phyloP scores from a whole-genome alignment of 2,888 invertebrate genomes.

The Sphecodes monilicornis region DNA sequence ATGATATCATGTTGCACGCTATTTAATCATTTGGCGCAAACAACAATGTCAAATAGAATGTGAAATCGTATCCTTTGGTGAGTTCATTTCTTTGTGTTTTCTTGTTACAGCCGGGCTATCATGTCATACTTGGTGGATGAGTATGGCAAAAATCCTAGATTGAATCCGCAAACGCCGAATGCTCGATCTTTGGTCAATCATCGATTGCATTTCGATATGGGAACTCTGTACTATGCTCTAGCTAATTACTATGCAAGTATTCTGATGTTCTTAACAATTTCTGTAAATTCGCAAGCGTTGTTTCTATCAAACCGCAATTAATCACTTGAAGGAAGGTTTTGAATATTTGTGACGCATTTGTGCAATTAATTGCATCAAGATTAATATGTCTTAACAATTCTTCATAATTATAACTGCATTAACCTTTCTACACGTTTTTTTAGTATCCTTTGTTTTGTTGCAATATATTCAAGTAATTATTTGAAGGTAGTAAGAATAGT shows the following conservation, averaged over 20 bases:
- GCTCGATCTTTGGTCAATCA: slow-evolving; percentile 84
- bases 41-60: neutral
- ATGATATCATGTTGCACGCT: neutral
- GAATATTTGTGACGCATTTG: neutral
- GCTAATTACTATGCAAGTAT: slow-evolving; percentile 85
- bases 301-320: neutral
- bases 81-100: neutral
- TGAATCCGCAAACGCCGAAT: slow-evolving; percentile 83
- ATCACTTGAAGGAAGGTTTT: neutral
- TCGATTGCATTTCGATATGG: slow-evolving; percentile 83
- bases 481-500: no score
- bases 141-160: slow-evolving; percentile 83
- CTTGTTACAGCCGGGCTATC: slow-evolving; percentile 83
- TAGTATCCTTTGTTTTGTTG: no score
- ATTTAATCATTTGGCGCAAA: slow-evolving; percentile 2
- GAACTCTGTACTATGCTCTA: slow-evolving; percentile 80
- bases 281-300: neutral
- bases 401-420: no score
- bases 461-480: no score
- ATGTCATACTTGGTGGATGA: slow-evolving; percentile 84
- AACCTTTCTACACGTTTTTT: no score
- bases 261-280: neutral
- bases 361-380: no score
- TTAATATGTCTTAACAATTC: no score
- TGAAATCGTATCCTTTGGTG: neutral